Evolutionary conservation across 2,888 invertebrate genomes (phyloP).

Genomic region (Mythimna loreyi): DNA sequence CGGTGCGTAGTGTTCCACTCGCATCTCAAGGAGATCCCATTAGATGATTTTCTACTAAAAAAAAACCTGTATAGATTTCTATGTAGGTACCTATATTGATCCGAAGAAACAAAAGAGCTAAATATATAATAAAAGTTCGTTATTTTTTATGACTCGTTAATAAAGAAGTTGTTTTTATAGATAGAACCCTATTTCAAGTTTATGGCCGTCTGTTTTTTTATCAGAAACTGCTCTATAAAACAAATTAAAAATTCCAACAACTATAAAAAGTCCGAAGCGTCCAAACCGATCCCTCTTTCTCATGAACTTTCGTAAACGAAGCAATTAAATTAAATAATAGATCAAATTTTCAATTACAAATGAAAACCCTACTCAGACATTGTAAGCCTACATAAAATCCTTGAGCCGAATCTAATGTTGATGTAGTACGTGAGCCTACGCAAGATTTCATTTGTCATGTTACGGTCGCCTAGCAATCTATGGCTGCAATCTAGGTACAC

Average conservation of each 20-base stretch:
- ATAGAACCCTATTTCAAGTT: neutral
- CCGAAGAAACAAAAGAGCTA: no score
- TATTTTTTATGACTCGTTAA: neutral
- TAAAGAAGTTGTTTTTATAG: neutral
- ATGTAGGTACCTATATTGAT: no score
- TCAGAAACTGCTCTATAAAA: neutral
- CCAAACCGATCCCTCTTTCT: constrained; percentile 1
- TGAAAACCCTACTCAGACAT: constrained; percentile 41
- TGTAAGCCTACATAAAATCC: constrained; percentile 29
- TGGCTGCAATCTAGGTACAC: constrained; percentile 14
- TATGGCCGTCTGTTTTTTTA: neutral
- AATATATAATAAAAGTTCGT: neutral
- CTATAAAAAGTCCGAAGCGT: constrained; percentile 4
- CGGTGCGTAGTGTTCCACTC: no score
- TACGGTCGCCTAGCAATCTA: constrained; percentile 26
- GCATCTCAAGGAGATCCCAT: no score
- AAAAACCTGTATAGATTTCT: no score
- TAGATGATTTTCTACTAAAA: no score
- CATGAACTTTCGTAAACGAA: constrained; percentile 33
- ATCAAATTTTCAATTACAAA: constrained; percentile 53
- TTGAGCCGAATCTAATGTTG: constrained; percentile 35
- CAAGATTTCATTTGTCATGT: constrained; percentile 52
- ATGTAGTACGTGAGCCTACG: constrained; percentile 22
- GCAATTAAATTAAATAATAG: constrained; percentile 45
- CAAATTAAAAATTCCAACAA: constrained; percentile 20